Evolutionary conservation across 2,797 vertebrate genomes (phyloP), one percentile per base, ranked within the genome.

Genomic region (Crenuchus spilurus): DNA sequence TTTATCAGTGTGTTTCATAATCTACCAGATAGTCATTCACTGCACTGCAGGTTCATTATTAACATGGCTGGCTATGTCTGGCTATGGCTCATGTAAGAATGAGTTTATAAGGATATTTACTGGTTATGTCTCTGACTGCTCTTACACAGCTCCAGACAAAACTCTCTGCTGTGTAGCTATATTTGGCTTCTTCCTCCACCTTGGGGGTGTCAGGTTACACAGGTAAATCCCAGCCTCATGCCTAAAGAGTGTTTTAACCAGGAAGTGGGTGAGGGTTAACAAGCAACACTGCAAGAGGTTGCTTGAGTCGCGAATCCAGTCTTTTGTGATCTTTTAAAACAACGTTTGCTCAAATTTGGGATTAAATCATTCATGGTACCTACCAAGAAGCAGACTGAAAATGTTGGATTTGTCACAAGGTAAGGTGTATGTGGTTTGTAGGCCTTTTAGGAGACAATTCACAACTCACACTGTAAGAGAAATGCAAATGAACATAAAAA

Each of bases 131-230:
- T n/a, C n/a, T n/a, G n/a, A n/a, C n/a, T n/a, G n/a, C n/a, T n/a
- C n/a, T n/a, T n/a, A n/a, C n/a, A n/a, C n/a, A n/a, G n/a, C n/a
- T 22, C 20, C 20, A 6, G 46, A 24, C 46, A 11, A 26, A 51
- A 24, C 6, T 2, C 5, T 13, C 3, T 54, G 51, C 18, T 28
- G 6, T 24, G 58, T 14, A n/a, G 57, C 37, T 16, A 42, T 62
- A 41, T 42, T 42, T 42, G 11, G 30, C 22, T 9, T 26, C 9
- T 26, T 42, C 14, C 8, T 18, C 10, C 24, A 24, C 46, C 26
- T 35, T 26, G 26, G 3, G n/a, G 1, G 46, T 39, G 57, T 69
- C 73, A 69, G 73, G 65, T 75, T 30, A 69, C 54, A 54, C 72
- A 74, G 72, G 72, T 74, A 69, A 57, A 73, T 33, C 35, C 37